phyloP scores from a whole-genome alignment of 2,113 vertebrate species.

The Apteryx owenii region DNA sequence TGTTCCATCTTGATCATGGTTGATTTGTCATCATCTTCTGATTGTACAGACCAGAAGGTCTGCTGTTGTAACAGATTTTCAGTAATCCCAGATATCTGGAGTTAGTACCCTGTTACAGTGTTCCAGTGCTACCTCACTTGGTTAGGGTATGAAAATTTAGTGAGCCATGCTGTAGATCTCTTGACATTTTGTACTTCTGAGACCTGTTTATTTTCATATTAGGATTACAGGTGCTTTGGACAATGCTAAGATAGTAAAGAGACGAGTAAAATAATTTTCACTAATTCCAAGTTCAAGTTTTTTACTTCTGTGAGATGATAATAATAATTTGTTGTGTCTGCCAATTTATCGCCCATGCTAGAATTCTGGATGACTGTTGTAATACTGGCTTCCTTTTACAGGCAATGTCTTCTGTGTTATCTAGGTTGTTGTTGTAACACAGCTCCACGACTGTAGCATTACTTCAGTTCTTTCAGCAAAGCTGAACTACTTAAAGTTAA shows the following conservation, averaged over 20 bases:
- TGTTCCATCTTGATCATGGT: not conserved
- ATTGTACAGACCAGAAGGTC: not conserved
- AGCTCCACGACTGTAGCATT: not conserved
- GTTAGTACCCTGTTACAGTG: not conserved
- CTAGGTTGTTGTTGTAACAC: fast-evolving
- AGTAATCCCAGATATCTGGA: not conserved
- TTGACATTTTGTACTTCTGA: not conserved
- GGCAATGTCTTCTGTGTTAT: not conserved
- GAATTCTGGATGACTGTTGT: not conserved
- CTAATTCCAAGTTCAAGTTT: not conserved
- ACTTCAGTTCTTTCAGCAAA: not conserved
- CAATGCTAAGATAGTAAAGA: not conserved
- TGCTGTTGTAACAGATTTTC: not conserved
- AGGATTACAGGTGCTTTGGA: not conserved
- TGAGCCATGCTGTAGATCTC: not conserved
- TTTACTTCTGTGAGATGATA: not conserved
- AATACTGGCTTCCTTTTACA: not conserved
- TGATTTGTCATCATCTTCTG: not conserved
- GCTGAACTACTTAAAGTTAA: not conserved
- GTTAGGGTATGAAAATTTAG: not conserved
- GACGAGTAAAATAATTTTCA: not conserved
- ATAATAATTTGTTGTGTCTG: not conserved
- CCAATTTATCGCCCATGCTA: not conserved
- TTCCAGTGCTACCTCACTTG: fast-evolving
- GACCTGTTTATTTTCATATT: not conserved